A percentile compares a stretch with the other conserved stretches of the same genome.
Evolutionary conservation across 2,888 invertebrate species (phyloP).

Genomic region (Dendrolimus houi): DNA sequence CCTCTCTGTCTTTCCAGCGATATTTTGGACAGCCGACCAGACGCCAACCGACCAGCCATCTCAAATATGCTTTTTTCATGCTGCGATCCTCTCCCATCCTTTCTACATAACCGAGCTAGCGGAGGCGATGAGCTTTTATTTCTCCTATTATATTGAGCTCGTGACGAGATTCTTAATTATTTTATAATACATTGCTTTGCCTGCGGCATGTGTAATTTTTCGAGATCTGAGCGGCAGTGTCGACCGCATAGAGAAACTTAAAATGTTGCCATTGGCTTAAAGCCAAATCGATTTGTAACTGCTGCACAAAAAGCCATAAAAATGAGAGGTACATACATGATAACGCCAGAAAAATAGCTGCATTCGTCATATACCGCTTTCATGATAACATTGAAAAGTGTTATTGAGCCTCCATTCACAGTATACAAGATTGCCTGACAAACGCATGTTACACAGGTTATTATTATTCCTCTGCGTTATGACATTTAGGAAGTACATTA

Average conservation of each 20-base stretch:
- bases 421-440: conserved; percentile 9
- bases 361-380: conserved; percentile 52
- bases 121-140: no score
- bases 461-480: no score
- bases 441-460: no score
- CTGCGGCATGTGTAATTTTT: conserved; percentile 19
- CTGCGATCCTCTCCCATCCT: no score
- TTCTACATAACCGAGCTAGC: no score
- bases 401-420: conserved; percentile 24
- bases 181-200: conserved; percentile 15
- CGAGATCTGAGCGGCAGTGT: conserved; percentile 27
- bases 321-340: conserved; percentile 64
- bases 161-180: not conserved
- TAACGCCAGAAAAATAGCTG: conserved; percentile 59
- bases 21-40: no score
- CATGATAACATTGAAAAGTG: conserved; percentile 45
- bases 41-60: no score
- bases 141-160: not conserved
- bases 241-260: conserved; percentile 47
- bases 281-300: conserved; percentile 73
- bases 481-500: no score
- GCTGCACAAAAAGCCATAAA: conserved; percentile 70
- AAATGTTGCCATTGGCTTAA: conserved; percentile 65
- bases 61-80: no score
- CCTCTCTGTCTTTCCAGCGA: no score